Conservation (phyloP, 2,113 vertebrate species). For the Vimba vimba region DNA sequence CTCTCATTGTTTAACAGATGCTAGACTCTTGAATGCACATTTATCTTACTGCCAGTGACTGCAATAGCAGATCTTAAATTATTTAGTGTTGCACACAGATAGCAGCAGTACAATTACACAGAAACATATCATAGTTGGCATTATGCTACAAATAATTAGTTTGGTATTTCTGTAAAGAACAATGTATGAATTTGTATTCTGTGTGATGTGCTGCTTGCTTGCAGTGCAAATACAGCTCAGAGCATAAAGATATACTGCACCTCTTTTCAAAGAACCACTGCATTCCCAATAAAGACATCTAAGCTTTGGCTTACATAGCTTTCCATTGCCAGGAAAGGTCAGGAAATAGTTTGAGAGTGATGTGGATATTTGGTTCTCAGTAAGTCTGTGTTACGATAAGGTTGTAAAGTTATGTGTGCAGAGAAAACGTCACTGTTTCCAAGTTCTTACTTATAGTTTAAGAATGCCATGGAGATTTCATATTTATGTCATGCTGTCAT, state of each 20-base stretch:
- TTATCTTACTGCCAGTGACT: conserved; percentile 13
- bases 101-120: conserved; percentile 14
- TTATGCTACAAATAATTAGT: not conserved
- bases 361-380: not conserved
- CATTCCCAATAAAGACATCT: not conserved
- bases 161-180: not conserved
- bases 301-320: not conserved
- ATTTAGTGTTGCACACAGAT: conserved; percentile 16
- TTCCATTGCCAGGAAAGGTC: not conserved
- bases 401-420: not conserved
- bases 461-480: not conserved
- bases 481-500: not conserved
- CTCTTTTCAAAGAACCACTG: not conserved
- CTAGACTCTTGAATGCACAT: conserved; percentile 3
- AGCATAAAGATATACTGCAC: not conserved
- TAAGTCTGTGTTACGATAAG: not conserved
- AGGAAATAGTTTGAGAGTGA: conserved; percentile 3
- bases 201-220: not conserved
- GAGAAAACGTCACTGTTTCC: not conserved
- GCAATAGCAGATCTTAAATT: not conserved
- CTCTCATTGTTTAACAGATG: conserved; percentile 20
- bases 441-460: not conserved
- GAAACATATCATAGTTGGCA: not conserved
- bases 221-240: not conserved
- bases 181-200: not conserved